These are phyloP conservation scores for Dicaeum eximium DNA, from an alignment of 2,113 vertebrate genomes.

Conservation along the genomic window DNA sequence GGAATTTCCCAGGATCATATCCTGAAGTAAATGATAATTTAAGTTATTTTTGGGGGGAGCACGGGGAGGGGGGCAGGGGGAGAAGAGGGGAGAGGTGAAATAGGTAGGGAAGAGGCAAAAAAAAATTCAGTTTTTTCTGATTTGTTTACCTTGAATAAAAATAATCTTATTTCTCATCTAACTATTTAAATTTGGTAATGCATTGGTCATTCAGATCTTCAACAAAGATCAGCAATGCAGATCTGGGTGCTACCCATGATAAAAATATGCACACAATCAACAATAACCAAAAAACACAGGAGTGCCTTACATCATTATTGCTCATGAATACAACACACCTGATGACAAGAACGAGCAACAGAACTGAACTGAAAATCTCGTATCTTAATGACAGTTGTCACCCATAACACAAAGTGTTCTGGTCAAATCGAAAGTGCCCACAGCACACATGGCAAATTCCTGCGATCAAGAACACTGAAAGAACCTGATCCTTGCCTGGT, in stretches of 20 bases:
- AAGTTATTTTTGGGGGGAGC: too few relatives aligned
- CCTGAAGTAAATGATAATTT: not conserved
- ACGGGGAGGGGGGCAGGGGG: fast-evolving
- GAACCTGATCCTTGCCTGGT: not conserved
- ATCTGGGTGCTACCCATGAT: not conserved
- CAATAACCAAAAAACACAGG: not conserved
- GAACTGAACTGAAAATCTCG: not conserved
- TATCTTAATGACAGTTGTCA: not conserved
- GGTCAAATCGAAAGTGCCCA: not conserved
- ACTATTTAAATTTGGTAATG: not conserved
- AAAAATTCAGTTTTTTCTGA: not conserved
- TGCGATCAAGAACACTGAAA: not conserved
- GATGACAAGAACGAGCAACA: not conserved
- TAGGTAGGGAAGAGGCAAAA: not conserved
- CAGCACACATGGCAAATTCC: not conserved
- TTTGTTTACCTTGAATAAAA: not conserved
- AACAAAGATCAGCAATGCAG: not conserved
- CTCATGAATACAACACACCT: not conserved
- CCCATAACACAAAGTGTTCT: not conserved
- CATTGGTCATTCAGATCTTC: not conserved
- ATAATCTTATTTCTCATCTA: not conserved
- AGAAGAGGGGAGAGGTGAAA: fast-evolving
- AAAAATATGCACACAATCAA: not conserved
- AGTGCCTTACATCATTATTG: not conserved
- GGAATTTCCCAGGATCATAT: not conserved